These are phyloP conservation scores for Archips xylosteana DNA, from an alignment of 2,888 invertebrate species.

Conservation along the genomic window DNA sequence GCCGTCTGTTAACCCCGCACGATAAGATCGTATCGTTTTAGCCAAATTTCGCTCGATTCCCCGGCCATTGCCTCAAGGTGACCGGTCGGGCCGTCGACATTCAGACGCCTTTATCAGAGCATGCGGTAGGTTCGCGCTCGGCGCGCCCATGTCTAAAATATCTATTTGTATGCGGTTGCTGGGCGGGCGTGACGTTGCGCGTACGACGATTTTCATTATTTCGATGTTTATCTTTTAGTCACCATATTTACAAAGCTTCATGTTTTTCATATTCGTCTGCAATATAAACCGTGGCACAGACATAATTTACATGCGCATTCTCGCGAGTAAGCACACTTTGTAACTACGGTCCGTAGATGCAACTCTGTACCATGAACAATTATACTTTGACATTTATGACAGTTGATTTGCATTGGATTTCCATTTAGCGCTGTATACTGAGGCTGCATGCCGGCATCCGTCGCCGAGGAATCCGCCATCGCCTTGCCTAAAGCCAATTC, in stretches of 20 bases:
- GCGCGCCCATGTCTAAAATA: conserved; percentile 63
- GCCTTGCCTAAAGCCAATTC: conserved; percentile 60
- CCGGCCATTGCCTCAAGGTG: conserved; percentile 66
- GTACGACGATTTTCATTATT: conserved; percentile 39
- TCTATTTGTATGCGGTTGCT: conserved; percentile 44
- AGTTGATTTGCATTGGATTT: conserved; percentile 43
- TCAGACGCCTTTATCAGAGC: conserved; percentile 77
- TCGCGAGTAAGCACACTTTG: neutral
- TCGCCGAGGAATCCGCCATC: conserved; percentile 57
- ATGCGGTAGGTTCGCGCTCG: conserved; percentile 58
- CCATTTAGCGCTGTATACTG: conserved; percentile 37
- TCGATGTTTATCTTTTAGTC: conserved; percentile 11
- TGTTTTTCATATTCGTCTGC: neutral
- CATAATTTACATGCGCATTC: neutral
- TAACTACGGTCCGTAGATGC: conserved; percentile 2
- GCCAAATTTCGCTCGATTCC: conserved; percentile 66
- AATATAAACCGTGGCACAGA: neutral
- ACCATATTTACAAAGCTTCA: conserved; percentile 9
- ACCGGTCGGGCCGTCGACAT: conserved; percentile 80
- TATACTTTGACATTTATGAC: conserved; percentile 39
- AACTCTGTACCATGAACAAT: conserved; percentile 21
- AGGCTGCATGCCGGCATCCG: conserved; percentile 56
- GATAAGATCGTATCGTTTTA: conserved; percentile 70
- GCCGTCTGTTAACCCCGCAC: conserved; percentile 43
- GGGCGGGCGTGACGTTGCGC: conserved; percentile 53